These are phyloP conservation scores for Heteromyza rotundicornis DNA, from an alignment of 2,888 invertebrate species.

Conservation along the genomic window DNA sequence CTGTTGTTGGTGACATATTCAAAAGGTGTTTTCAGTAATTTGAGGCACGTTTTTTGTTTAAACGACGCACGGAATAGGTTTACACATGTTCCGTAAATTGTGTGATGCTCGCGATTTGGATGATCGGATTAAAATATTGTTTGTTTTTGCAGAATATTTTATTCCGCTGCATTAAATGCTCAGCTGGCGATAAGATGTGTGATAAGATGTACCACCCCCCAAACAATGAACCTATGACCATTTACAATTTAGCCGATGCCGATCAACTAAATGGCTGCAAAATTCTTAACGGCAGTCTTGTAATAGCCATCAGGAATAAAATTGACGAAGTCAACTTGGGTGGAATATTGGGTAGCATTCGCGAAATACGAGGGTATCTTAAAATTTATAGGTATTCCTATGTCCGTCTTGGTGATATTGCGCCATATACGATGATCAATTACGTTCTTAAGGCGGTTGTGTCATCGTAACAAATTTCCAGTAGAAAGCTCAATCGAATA, in stretches of 20 bases:
- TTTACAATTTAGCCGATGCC: conserved; percentile 72
- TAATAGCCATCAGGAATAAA: conserved; percentile 56
- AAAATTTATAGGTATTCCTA: conserved; percentile 69
- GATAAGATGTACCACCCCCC: conserved; percentile 39
- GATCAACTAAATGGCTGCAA: conserved; percentile 78
- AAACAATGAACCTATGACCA: conserved; percentile 34
- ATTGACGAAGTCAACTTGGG: conserved; percentile 67
- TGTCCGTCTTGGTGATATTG: no score
- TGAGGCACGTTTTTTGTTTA: no score
- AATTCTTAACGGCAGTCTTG: conserved; percentile 76
- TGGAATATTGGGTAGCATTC: conserved; percentile 71
- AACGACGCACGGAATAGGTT: no score
- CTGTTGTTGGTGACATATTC: no score
- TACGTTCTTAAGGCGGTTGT: neutral
- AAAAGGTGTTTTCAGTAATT: no score
- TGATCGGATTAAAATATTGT: no score
- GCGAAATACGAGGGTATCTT: conserved; percentile 76
- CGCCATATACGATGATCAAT: no score
- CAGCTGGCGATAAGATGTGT: no score
- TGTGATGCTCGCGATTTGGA: no score
- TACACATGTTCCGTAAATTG: no score
- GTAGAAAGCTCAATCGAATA: neutral
- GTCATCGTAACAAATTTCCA: neutral
- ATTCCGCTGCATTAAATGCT: no score
- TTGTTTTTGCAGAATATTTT: no score